phyloP scores from a whole-genome alignment of 2,113 vertebrate genomes.

The Paradoxurus hermaphroditus region DNA sequence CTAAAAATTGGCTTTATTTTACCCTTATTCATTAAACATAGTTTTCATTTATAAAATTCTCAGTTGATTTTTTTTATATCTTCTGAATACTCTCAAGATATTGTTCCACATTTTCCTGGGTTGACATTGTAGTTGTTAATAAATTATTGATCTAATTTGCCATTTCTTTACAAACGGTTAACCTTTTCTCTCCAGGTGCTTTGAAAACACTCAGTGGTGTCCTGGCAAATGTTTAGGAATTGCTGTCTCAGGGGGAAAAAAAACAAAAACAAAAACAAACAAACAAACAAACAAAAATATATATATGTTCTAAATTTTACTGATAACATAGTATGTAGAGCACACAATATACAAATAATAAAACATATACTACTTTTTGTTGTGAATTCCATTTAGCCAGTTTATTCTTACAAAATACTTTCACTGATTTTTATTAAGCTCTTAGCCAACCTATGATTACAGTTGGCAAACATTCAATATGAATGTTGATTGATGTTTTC shows the following conservation, averaged over 20 bases:
- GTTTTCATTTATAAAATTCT: slow-evolving; percentile 28
- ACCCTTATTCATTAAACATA: neutral
- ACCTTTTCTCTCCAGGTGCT: neutral
- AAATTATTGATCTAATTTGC: neutral
- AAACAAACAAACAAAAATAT: too few relatives aligned
- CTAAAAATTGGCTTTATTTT: slow-evolving; percentile 30
- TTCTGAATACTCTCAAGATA: neutral
- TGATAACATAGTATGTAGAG: neutral
- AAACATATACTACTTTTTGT: neutral
- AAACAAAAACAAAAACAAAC: too few relatives aligned
- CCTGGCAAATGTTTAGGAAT: neutral
- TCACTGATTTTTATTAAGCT: neutral
- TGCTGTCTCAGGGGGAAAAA: neutral
- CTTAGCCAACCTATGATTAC: neutral
- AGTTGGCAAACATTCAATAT: neutral
- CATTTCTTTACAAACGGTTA: neutral
- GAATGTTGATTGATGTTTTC: neutral
- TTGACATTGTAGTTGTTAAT: neutral
- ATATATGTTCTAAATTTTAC: neutral
- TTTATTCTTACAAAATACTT: neutral
- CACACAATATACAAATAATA: neutral
- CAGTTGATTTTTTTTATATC: neutral
- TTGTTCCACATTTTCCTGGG: neutral
- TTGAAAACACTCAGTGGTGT: neutral
- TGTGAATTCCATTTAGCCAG: neutral